Evolutionary conservation across 2,797 vertebrate genomes (phyloP).

Genomic region (Spinus pinus): DNA sequence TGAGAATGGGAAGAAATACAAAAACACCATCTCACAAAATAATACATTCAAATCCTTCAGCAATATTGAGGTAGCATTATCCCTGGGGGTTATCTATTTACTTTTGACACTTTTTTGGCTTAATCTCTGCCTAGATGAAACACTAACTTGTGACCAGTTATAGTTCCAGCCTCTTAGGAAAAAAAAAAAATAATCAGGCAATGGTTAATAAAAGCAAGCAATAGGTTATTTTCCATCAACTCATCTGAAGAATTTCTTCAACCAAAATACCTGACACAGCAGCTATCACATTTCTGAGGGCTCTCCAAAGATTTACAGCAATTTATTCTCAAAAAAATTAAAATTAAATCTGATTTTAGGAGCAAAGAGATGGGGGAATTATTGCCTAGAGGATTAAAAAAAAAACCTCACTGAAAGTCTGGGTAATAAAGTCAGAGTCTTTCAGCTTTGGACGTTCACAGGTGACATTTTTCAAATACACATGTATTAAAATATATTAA

Average conservation of each 20-base stretch:
- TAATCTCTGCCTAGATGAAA: background rate
- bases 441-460: background rate
- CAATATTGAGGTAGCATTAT: background rate
- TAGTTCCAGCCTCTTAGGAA: background rate
- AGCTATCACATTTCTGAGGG: slow-evolving; percentile 27
- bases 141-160: background rate
- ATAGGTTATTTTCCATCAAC: slow-evolving; percentile 11
- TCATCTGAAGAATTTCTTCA: slow-evolving; percentile 22
- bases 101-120: slow-evolving; percentile 4
- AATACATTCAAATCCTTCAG: slow-evolving; percentile 7
- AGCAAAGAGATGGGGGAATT: background rate
- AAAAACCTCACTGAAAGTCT: background rate
- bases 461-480: background rate
- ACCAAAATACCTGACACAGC: slow-evolving; percentile 45
- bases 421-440: background rate
- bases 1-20: background rate
- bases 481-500: slow-evolving; percentile 5
- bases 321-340: slow-evolving; percentile 29
- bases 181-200: background rate
- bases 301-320: slow-evolving; percentile 23
- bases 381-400: slow-evolving; percentile 27
- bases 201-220: slow-evolving; percentile 10
- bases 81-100: background rate
- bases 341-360: slow-evolving; percentile 20
- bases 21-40: background rate